Conservation (phyloP, 1,140 invertebrate genomes). For the Magallana angulata region DNA sequence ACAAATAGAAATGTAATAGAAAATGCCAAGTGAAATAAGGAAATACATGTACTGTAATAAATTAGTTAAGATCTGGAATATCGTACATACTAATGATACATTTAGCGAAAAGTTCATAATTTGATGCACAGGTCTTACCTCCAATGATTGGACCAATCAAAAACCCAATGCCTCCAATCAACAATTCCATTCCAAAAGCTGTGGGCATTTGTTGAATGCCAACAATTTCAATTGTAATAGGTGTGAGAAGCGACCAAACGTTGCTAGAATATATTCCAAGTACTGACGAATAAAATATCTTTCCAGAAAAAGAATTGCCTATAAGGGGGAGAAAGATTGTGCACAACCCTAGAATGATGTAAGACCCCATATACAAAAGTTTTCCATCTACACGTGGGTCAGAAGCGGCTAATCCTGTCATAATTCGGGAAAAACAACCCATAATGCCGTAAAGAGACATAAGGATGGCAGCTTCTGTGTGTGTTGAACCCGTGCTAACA, state of each 20-base stretch:
- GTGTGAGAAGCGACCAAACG: constrained; percentile 36
- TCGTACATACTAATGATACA: background rate
- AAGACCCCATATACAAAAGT: constrained; percentile 45
- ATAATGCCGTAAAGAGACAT: constrained; percentile 38
- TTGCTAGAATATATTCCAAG: constrained; percentile 44
- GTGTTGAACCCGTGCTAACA: constrained; percentile 30
- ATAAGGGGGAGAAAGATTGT: constrained; percentile 33
- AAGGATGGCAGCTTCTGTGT: constrained; percentile 27
- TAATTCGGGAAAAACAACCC: constrained; percentile 37
- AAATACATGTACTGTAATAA: too few species aligned
- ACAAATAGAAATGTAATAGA: too few species aligned
- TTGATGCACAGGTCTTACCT: constrained; percentile 9
- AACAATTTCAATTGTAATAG: constrained; percentile 41
- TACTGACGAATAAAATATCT: constrained; percentile 31
- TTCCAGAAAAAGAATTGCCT: constrained; percentile 8
- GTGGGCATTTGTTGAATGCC: constrained; percentile 23
- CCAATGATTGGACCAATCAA: constrained; percentile 41
- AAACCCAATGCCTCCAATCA: constrained; percentile 34
- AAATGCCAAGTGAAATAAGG: too few species aligned
- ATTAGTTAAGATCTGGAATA: background rate
- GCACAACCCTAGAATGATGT: constrained; percentile 20
- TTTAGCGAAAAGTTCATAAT: background rate
- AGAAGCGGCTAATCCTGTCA: constrained; percentile 30
- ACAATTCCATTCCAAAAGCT: constrained; percentile 40
- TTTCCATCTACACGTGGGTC: constrained; percentile 20